A percentile compares a stretch with the other conserved stretches of the same genome.
These are phyloP conservation scores for Abramis brama DNA, from an alignment of 2,113 vertebrate species.

Conservation along the genomic window DNA sequence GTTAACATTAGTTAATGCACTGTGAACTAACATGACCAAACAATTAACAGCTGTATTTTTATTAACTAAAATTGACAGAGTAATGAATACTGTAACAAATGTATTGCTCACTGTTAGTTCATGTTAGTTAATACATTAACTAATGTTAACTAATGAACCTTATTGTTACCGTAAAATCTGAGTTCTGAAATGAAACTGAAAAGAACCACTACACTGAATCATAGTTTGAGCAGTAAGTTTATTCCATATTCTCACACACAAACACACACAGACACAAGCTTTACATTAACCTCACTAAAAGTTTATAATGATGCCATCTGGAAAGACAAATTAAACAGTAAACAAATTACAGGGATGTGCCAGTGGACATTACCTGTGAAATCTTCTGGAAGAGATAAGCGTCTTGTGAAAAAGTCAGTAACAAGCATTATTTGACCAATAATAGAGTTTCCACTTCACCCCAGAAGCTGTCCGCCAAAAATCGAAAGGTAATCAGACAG, in stretches of 20 bases:
- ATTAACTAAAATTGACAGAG: no score
- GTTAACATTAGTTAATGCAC: no score
- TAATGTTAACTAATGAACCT: no score
- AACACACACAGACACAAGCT: neutral
- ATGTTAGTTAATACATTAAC: no score
- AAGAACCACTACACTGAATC: neutral
- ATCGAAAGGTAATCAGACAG: constrained; percentile 40
- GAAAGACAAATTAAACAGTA: constrained; percentile 17
- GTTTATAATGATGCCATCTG: constrained; percentile 21
- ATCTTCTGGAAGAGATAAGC: constrained; percentile 9
- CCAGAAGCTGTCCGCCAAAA: constrained; percentile 26
- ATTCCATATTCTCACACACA: neutral
- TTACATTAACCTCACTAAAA: constrained; percentile 8
- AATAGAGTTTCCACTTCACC: constrained; percentile 42
- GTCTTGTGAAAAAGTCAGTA: constrained; percentile 21
- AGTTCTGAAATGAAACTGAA: neutral
- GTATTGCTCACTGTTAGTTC: no score
- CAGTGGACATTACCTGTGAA: neutral
- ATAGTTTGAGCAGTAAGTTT: neutral
- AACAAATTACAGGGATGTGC: neutral
- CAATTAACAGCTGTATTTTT: no score
- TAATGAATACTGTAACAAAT: no score
- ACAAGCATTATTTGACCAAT: constrained; percentile 19
- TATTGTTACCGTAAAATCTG: neutral
- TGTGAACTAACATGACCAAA: no score